These are phyloP conservation scores for Protomyctophum bolini DNA, from an alignment of 2,113 vertebrate species.

Conservation along the genomic window DNA sequence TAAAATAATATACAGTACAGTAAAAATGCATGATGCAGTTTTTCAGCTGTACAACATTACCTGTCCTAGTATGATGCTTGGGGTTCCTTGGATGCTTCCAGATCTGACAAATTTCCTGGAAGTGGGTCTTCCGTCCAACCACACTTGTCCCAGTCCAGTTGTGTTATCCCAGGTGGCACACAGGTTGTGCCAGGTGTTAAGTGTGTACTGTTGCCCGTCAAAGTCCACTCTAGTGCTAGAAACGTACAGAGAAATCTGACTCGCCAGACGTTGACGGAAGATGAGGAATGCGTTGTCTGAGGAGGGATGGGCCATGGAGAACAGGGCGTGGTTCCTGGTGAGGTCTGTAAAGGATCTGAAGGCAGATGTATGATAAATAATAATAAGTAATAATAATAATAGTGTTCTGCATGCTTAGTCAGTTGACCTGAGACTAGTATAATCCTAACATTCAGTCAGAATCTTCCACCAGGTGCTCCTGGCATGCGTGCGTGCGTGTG, in stretches of 20 bases:
- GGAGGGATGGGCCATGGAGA: slow-evolving; percentile 53
- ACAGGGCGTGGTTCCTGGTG: slow-evolving; percentile 45
- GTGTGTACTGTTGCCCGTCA: slow-evolving; percentile 43
- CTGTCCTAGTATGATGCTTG: slow-evolving; percentile 63
- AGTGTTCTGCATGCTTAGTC: too few species aligned
- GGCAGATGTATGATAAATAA: background rate
- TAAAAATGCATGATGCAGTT: background rate
- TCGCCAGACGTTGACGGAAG: too few species aligned
- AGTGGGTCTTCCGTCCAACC: slow-evolving; percentile 52
- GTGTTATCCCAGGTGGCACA: slow-evolving; percentile 66
- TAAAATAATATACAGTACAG: background rate
- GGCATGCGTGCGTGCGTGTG: too few species aligned
- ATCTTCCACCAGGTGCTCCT: too few species aligned
- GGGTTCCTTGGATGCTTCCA: slow-evolving; percentile 10
- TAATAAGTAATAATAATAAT: too few species aligned
- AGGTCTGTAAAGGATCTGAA: slow-evolving; percentile 68
- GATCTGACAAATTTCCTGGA: slow-evolving; percentile 10
- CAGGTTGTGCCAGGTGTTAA: slow-evolving; percentile 62
- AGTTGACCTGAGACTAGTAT: too few species aligned
- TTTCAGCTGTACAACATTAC: slow-evolving; percentile 20
- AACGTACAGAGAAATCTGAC: slow-evolving; percentile 19
- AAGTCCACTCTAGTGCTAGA: background rate
- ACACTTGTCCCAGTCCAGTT: slow-evolving; percentile 58
- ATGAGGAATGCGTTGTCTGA: slow-evolving; percentile 39
- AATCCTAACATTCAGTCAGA: too few species aligned